A percentile compares a stretch with the other conserved stretches of the same genome.
Conservation (phyloP, 2,888 invertebrate genomes). For the Balanococcus diminutus region DNA sequence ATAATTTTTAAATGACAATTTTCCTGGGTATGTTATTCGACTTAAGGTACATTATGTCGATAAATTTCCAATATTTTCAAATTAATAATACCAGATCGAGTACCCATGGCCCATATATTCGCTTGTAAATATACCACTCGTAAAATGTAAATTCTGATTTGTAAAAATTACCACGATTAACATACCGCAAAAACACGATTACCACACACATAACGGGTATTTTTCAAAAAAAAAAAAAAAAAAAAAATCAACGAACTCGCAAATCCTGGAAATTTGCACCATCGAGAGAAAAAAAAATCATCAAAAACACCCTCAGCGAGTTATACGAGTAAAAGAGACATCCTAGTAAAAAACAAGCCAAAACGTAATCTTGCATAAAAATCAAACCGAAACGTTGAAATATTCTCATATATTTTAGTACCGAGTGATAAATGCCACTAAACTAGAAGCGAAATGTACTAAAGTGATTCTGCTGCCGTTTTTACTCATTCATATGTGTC, state of each 20-base stretch:
- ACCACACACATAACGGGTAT: not conserved
- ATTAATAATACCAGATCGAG: not conserved
- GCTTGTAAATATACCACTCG: not conserved
- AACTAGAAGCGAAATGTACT: not conserved
- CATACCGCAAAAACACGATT: not conserved
- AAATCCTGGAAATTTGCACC: not conserved
- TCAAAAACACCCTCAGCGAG: not conserved
- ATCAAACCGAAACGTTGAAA: constrained; percentile 30
- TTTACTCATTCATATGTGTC: not conserved
- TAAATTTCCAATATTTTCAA: not conserved
- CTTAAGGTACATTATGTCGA: not conserved
- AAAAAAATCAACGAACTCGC: not conserved
- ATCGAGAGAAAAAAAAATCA: not conserved
- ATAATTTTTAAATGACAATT: not conserved
- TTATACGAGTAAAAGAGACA: not conserved
- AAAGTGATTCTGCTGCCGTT: constrained; percentile 5
- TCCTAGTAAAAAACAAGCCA: not conserved
- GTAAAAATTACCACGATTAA: constrained; percentile 1
- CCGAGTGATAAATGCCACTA: constrained; percentile 6
- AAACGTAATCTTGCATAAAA: constrained; percentile 36
- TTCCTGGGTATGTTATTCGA: not conserved
- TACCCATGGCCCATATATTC: not conserved
- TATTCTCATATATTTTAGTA: not conserved
- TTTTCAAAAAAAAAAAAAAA: not conserved
- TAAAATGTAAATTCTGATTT: not conserved